These are phyloP conservation scores for Gari tellinella DNA, from an alignment of 2,888 invertebrate genomes.

Conservation along the genomic window DNA sequence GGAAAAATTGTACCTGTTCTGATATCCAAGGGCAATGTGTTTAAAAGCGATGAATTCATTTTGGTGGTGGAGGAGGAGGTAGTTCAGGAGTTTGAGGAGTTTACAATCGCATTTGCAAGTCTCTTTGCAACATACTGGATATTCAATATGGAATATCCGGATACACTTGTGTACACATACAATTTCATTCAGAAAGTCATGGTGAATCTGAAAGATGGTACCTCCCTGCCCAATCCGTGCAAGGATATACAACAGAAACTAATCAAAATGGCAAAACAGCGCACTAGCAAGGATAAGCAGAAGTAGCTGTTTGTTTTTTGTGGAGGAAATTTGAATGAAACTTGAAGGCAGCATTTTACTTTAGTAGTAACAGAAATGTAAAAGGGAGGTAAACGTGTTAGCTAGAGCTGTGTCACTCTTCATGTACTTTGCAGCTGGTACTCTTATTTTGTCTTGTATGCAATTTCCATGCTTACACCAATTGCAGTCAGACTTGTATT, in stretches of 20 bases:
- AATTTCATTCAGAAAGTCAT: conserved; percentile 78
- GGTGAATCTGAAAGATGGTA: conserved; percentile 71
- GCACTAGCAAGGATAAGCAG: conserved; percentile 46
- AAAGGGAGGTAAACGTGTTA: background rate
- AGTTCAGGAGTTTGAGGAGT: conserved; percentile 80
- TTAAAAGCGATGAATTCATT: conserved; percentile 79
- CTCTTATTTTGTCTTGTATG: background rate
- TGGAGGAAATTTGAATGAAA: no score
- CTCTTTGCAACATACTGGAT: conserved; percentile 80
- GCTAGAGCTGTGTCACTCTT: no score
- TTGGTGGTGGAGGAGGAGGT: conserved; percentile 79
- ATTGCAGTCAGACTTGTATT: no score
- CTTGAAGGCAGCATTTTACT: background rate
- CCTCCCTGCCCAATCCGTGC: conserved; percentile 69
- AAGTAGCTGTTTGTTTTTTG: conserved; percentile 4
- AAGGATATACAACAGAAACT: conserved; percentile 69
- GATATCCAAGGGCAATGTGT: conserved; percentile 77
- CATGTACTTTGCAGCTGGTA: background rate
- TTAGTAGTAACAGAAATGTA: background rate
- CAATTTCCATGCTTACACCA: background rate
- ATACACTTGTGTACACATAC: conserved; percentile 76
- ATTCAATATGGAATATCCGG: conserved; percentile 80
- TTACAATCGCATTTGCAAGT: conserved; percentile 79
- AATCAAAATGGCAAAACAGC: conserved; percentile 47
- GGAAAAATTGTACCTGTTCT: conserved; percentile 80